Evolutionary conservation across 2,888 invertebrate species (phyloP).

Genomic region (Harpagoxenus sublaevis): DNA sequence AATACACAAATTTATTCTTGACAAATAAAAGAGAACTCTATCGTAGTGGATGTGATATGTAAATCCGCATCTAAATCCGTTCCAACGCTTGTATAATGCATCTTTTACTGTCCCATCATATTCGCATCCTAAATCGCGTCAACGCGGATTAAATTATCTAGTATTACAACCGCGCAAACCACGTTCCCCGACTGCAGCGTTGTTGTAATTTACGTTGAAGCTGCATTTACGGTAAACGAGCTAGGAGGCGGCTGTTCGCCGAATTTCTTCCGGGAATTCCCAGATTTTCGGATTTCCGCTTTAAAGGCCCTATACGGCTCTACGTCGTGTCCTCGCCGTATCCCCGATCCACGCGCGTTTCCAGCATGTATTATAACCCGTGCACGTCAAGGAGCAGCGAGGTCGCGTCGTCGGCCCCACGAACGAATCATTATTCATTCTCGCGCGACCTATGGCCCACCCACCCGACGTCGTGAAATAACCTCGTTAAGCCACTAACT

Average conservation of each 20-base stretch:
- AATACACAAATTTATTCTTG: background rate
- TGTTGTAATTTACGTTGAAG: slow-evolving; percentile 6
- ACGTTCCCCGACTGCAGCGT: slow-evolving; percentile 9
- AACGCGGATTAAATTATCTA: slow-evolving; percentile 8
- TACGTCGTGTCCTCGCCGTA: background rate
- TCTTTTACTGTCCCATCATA: background rate
- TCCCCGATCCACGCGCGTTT: slow-evolving; percentile 37
- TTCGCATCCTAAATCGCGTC: background rate
- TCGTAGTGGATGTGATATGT: background rate
- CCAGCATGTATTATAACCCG: slow-evolving; percentile 62
- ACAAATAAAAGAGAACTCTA: background rate
- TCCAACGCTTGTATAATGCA: too few species aligned
- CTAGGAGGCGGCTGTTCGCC: background rate
- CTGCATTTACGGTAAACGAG: slow-evolving; percentile 19
- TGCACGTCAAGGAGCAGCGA: slow-evolving; percentile 58
- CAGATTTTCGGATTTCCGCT: slow-evolving; percentile 43
- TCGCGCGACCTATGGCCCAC: slow-evolving; percentile 79
- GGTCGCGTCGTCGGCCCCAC: slow-evolving; percentile 71
- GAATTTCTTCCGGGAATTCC: slow-evolving; percentile 38
- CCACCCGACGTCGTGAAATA: slow-evolving; percentile 77
- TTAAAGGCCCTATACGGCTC: background rate
- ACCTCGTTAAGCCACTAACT: slow-evolving; percentile 79
- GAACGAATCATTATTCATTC: slow-evolving; percentile 84
- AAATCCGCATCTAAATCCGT: background rate
- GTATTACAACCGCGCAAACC: background rate